phyloP scores from a whole-genome alignment of 2,888 invertebrate species.

The Villa cingulata region DNA sequence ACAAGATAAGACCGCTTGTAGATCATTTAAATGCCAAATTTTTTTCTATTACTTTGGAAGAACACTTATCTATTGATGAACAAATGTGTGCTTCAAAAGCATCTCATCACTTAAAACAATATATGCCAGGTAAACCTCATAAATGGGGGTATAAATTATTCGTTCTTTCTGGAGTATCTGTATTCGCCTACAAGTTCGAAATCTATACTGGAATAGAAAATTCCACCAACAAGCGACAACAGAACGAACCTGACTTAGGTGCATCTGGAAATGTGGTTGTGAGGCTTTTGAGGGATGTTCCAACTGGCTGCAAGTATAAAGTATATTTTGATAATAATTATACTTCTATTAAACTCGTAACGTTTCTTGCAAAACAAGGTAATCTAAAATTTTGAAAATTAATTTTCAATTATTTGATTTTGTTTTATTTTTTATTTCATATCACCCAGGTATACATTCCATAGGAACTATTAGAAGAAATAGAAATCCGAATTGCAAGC shows the following conservation, averaged over 20 bases:
- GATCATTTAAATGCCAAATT: background rate
- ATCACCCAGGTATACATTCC: conserved; percentile 6
- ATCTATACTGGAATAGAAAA: conserved; percentile 12
- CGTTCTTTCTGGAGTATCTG: conserved; percentile 12
- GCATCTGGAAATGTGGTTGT: conserved; percentile 11
- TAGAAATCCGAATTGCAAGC: conserved; percentile 19
- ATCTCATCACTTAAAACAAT: conserved; percentile 10
- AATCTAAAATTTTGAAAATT: conserved; percentile 7
- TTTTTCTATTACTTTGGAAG: background rate
- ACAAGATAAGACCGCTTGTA: background rate
- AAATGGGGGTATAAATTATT: conserved; percentile 11
- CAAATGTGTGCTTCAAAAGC: background rate
- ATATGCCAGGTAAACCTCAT: conserved; percentile 15
- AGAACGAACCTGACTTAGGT: conserved; percentile 13
- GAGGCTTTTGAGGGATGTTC: conserved; percentile 6
- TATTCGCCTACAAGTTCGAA: conserved; percentile 12
- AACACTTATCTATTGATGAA: background rate
- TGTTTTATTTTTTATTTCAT: conserved; percentile 6
- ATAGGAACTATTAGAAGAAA: conserved; percentile 20
- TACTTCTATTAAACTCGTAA: conserved; percentile 8
- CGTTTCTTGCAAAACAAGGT: conserved; percentile 18
- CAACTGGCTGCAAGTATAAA: background rate
- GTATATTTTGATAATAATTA: conserved; percentile 4
- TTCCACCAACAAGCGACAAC: conserved; percentile 10
- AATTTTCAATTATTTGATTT: background rate